Evolutionary conservation across 2,113 vertebrate genomes (phyloP).

Genomic region (Phylloscopus trochiloides): DNA sequence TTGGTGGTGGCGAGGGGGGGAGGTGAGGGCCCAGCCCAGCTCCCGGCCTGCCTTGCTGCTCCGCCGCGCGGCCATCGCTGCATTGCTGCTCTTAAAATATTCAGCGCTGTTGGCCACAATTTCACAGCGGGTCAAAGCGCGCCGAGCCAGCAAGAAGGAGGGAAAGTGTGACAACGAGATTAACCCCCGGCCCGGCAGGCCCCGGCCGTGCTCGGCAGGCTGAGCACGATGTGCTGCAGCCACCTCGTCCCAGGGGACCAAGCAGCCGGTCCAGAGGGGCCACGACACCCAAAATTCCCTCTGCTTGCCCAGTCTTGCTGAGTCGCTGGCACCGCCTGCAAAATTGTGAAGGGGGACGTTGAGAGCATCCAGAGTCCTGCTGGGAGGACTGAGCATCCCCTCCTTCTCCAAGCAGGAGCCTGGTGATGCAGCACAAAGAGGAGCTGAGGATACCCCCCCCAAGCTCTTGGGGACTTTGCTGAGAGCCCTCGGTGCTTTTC

Average conservation of each 20-base stretch:
- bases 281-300: neutral
- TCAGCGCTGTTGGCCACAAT: slow-evolving; percentile 53
- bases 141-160: slow-evolving; percentile 61
- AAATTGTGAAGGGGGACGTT: neutral
- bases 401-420: neutral
- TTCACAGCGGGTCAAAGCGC: slow-evolving; percentile 55
- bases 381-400: neutral
- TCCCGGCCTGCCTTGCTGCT: slow-evolving; percentile 60
- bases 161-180: slow-evolving; percentile 54
- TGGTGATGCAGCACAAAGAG: rapidly evolving
- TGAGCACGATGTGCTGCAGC: slow-evolving; percentile 46
- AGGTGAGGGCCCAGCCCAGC: slow-evolving; percentile 9
- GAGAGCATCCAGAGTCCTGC: neutral
- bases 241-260: neutral
- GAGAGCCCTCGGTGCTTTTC: neutral
- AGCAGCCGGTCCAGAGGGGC: neutral
- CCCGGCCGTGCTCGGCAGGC: slow-evolving; percentile 8
- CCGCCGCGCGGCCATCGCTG: neutral
- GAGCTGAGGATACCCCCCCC: neutral
- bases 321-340: rapidly evolving
- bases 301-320: neutral
- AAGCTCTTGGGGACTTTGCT: rapidly evolving
- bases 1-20: neutral
- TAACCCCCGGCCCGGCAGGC: slow-evolving; percentile 20
- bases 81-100: slow-evolving; percentile 67